These are phyloP conservation scores for Cichlasoma orientale DNA, from an alignment of 2,797 vertebrate genomes.

Conservation along the genomic window DNA sequence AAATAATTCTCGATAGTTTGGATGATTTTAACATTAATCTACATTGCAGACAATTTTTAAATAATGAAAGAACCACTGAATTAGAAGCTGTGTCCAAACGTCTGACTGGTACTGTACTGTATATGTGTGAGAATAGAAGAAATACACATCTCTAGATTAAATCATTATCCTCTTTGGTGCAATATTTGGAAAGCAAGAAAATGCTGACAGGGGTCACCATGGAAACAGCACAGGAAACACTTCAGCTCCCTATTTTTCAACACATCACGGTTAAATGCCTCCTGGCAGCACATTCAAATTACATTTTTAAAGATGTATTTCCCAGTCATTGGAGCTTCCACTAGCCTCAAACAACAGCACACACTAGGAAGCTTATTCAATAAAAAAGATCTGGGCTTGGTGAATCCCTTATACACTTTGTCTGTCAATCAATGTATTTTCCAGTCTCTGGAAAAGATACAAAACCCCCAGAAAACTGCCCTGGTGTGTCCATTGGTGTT, in stretches of 20 bases:
- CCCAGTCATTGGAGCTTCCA: neutral
- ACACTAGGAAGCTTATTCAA: neutral
- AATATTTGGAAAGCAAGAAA: conserved; percentile 20
- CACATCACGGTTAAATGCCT: conserved; percentile 28
- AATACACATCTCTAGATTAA: neutral
- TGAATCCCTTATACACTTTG: accelerated
- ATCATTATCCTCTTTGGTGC: neutral
- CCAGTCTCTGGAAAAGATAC: neutral
- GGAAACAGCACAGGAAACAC: conserved; percentile 23
- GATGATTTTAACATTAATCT: too few species aligned
- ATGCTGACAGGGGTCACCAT: conserved; percentile 49
- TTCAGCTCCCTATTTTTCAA: conserved; percentile 13
- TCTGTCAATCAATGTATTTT: neutral
- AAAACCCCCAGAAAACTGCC: neutral
- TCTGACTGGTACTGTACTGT: too few species aligned
- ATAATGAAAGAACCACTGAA: too few species aligned
- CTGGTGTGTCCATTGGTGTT: neutral
- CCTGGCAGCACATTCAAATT: conserved; percentile 33
- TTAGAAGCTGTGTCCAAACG: too few species aligned
- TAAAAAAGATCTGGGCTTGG: neutral
- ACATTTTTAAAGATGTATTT: neutral
- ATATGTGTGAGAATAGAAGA: neutral
- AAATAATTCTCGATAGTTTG: too few species aligned
- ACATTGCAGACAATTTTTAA: too few species aligned
- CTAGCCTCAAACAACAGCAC: neutral